These are phyloP conservation scores for Drosophila flavopinicola DNA, from an alignment of 2,888 invertebrate genomes.

Conservation along the genomic window DNA sequence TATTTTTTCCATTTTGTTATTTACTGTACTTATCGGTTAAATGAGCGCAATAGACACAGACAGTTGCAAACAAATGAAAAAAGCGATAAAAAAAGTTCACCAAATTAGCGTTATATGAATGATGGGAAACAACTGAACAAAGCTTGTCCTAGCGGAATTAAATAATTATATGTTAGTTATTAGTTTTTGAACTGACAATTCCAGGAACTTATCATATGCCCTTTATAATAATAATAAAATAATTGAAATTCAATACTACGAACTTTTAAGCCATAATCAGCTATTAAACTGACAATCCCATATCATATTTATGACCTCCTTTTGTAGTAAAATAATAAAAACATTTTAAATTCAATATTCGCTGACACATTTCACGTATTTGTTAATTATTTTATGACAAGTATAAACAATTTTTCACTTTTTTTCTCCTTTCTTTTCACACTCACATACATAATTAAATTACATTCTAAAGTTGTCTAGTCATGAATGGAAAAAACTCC, in stretches of 20 bases:
- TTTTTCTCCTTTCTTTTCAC: too few relatives aligned
- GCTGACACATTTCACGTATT: not conserved
- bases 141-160: constrained; percentile 20
- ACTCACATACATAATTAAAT: constrained; percentile 5
- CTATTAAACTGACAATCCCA: too few relatives aligned
- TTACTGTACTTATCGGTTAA: constrained; percentile 27
- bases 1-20: constrained; percentile 19
- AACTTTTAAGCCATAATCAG: too few relatives aligned
- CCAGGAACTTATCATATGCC: not conserved
- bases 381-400: constrained; percentile 13
- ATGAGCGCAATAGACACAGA: constrained; percentile 5
- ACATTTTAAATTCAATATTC: not conserved
- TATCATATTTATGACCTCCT: not conserved
- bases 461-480: constrained; percentile 6
- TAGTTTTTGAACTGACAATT: constrained; percentile 2
- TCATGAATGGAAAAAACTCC: constrained; percentile 35
- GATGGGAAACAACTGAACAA: constrained; percentile 16
- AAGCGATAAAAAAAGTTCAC: constrained; percentile 3
- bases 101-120: constrained; percentile 9
- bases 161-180: constrained; percentile 12
- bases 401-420: not conserved
- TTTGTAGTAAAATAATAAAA: not conserved
- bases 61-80: constrained; percentile 13
- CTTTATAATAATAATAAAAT: too few relatives aligned
- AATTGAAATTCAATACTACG: constrained; percentile 2